phyloP scores from a whole-genome alignment of 2,113 vertebrate genomes.

The Zosterops lateralis region DNA sequence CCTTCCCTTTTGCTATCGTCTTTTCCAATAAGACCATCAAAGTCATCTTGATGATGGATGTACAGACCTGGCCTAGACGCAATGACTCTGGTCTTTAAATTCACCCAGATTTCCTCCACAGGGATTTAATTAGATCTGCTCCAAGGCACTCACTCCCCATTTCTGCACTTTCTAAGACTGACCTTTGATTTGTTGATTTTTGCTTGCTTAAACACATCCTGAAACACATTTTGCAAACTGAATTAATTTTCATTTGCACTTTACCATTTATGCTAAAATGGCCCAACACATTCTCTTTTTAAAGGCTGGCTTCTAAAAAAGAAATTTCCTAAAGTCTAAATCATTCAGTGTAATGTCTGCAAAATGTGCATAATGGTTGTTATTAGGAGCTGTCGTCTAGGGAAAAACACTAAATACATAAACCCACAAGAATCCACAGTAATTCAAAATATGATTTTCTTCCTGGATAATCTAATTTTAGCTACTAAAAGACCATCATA shows the following conservation, averaged over 20 bases:
- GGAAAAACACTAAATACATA: slow-evolving; percentile 43
- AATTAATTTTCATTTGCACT: slow-evolving; percentile 42
- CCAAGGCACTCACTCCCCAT: not conserved
- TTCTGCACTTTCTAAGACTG: not conserved
- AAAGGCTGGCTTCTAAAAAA: not conserved
- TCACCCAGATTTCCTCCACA: not conserved
- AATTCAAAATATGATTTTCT: slow-evolving; percentile 23
- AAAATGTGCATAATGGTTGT: slow-evolving; percentile 37
- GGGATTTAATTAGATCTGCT: slow-evolving; percentile 8
- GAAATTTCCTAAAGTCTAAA: not conserved
- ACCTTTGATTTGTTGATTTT: slow-evolving; percentile 45
- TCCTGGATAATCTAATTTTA: not conserved
- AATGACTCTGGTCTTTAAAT: not conserved
- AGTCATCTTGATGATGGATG: not conserved
- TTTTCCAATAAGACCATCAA: not conserved
- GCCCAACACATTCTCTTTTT: not conserved
- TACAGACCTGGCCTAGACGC: not conserved
- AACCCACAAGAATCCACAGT: not conserved
- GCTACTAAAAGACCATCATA: not conserved
- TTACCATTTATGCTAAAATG: not conserved
- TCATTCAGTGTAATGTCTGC: slow-evolving; percentile 12
- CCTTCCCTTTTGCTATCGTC: not conserved
- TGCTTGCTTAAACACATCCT: not conserved
- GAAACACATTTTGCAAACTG: slow-evolving; percentile 11
- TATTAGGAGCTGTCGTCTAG: slow-evolving; percentile 1